Percentiles rank a stretch among this genome's conserved stretches.
These are phyloP conservation scores for Panulirus ornatus DNA, from an alignment of 1,140 invertebrate genomes.

Conservation along the genomic window DNA sequence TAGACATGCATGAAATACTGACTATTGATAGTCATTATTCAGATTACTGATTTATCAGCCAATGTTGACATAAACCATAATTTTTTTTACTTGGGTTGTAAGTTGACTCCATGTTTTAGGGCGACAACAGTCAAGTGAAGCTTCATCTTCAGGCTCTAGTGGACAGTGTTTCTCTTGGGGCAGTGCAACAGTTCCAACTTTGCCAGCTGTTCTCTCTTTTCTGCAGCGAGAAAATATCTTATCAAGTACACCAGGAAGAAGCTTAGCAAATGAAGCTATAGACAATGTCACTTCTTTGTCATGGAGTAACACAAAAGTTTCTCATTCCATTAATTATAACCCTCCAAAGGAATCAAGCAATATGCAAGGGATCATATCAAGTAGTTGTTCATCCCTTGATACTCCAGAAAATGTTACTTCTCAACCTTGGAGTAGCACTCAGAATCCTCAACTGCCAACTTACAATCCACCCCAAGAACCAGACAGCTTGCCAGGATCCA, in stretches of 20 bases:
- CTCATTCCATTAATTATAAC: constrained; percentile 3
- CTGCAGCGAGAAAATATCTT: constrained; percentile 58
- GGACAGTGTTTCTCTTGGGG: constrained; percentile 66
- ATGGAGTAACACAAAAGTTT: constrained; percentile 38
- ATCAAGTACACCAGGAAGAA: constrained; percentile 30
- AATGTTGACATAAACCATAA: neutral
- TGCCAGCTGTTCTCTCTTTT: constrained; percentile 58
- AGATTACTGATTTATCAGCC: no score
- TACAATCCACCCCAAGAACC: constrained; percentile 49
- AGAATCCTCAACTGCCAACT: constrained; percentile 21
- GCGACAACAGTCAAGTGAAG: constrained; percentile 59
- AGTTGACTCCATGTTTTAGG: constrained; percentile 65
- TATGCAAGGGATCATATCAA: constrained; percentile 36
- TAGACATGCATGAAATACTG: neutral
- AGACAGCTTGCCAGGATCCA: constrained; percentile 36
- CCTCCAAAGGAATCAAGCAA: constrained; percentile 35
- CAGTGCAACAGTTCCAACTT: constrained; percentile 45
- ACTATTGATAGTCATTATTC: no score
- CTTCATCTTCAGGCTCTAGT: constrained; percentile 40
- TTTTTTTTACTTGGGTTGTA: constrained; percentile 29
- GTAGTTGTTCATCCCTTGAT: constrained; percentile 32
- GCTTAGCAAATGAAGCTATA: constrained; percentile 23
- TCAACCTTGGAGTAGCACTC: constrained; percentile 30
- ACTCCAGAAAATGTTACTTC: constrained; percentile 35
- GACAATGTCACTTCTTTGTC: constrained; percentile 50